Base-by-base conservation (phyloP, 1,140 invertebrate species). In the Hycleus cichorii region DNA sequence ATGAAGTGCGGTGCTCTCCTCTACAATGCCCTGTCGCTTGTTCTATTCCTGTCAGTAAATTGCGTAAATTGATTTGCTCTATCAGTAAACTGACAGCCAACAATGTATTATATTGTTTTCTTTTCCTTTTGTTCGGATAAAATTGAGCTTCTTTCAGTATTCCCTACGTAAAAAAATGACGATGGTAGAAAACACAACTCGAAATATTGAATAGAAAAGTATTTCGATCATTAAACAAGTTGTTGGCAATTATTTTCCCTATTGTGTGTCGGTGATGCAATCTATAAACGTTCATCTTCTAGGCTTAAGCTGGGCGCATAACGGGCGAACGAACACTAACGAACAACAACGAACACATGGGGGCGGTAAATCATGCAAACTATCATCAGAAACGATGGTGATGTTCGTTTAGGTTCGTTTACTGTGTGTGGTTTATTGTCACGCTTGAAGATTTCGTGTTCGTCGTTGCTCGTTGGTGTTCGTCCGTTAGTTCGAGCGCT, bases 41-140 rank as follows among this genome's bases (percentile, higher is more conserved):
- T 55, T 55, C 45, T 10, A 55, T 47, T 55, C 52, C 52, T 45
- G 45, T 59, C 58, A 45, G 50, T 60, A 64, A 64, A 64, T 64
- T 58, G 46, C 50, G 47, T 49, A 57, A 65, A 66, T 66, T 66
- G 64, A 64, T 66, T 66, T 57, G 39, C 52, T 62, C 64, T 66
- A 66, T 66, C 62, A 59, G 49, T 47, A 47, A 55, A 63, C 39
- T 64, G 64, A 66, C 64, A 66, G 64, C 48, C 57, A 50, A 59
- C 63, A 45, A 66, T 66, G 56, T 62, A 62, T 66, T 60, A 62
- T 62, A 64, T 66, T 66, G 64, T 66, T 66, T 66, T 66, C 62
- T 32, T 32, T 62, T 62, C 60, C 60, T 54, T 58, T 66, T 64
- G 61, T 65, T 57, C 55, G 7, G 57, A 48, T 47, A 63, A 61